Evolutionary conservation across 2,113 vertebrate genomes (phyloP).

Genomic region (Clarias gariepinus): DNA sequence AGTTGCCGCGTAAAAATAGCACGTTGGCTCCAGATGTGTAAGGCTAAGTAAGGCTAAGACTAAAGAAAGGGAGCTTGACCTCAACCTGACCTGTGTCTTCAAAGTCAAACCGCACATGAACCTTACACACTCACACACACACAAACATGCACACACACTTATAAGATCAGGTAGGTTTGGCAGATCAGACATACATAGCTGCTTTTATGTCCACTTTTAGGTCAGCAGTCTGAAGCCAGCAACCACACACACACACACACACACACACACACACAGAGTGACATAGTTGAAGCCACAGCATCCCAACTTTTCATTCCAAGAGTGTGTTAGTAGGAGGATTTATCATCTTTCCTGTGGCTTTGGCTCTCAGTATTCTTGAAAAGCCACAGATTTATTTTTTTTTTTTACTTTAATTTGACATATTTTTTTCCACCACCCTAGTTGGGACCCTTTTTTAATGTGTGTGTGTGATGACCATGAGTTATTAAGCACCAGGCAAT

Average conservation of each 20-base stretch:
- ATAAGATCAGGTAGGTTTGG: slow-evolving; percentile 10
- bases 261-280: slow-evolving; percentile 11
- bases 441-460: background rate
- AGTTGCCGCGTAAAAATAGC: slow-evolving; percentile 46
- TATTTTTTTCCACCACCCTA: slow-evolving; percentile 19
- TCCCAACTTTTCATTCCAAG: slow-evolving; percentile 30
- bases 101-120: slow-evolving; percentile 39
- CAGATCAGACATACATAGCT: slow-evolving; percentile 8
- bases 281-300: slow-evolving; percentile 4
- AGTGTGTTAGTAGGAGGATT: slow-evolving; percentile 41
- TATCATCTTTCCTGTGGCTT: slow-evolving; percentile 46
- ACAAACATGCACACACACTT: slow-evolving; percentile 16
- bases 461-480: background rate
- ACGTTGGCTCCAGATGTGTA: slow-evolving; percentile 69
- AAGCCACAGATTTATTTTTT: slow-evolving; percentile 18
- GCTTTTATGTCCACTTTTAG: slow-evolving; percentile 12
- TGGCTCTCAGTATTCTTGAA: slow-evolving; percentile 36
- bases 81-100: slow-evolving; percentile 38
- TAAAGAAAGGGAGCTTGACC: slow-evolving; percentile 39
- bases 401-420: slow-evolving; percentile 40
- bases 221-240: slow-evolving; percentile 18
- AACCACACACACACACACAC: slow-evolving; percentile 22
- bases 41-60: slow-evolving; percentile 14
- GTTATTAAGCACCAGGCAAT: background rate
- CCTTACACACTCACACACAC: slow-evolving; percentile 27